Evolutionary conservation across 2,888 invertebrate species (phyloP), one percentile per base, ranked within the genome.

Genomic region (Glaucopsyche alexis): DNA sequence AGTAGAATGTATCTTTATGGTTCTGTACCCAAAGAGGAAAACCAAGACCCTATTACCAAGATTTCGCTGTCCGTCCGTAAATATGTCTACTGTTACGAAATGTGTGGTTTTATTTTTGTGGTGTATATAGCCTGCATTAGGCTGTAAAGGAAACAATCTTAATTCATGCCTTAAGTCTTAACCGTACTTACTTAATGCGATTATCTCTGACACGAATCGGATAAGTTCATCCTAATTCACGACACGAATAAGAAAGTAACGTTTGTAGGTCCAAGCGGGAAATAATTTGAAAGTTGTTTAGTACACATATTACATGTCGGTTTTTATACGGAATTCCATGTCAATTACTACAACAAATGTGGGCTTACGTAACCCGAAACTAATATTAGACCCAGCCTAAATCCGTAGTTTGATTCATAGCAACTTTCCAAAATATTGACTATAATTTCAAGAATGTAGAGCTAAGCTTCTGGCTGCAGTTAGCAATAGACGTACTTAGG

Each of bases 211-310:
- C 45, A 45, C 45, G 13, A 69, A 74, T 52, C 47, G 71, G 74
- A 76, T 75, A 71, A 75, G 71, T 65, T 71, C 16, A 71, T 74
- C 67, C 42, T 11, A 13, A 77, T 77, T 76, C 76, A 29, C n/a
- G 49, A 66, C 77, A 77, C 76, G 77, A 71, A 74, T 72, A 72
- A 71, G 77, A 77, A 77, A 77, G 77, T 73, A 69, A 74, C 65
- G 14, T 40, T 60, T 60, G 11, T 19, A 29, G 13, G 42, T 66
- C 29, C 14, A 19, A 42, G 7, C 64, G 42, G 40, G 42, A 11
- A 16, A 67, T 67, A 42, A 67, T 67, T 67, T 67, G 67, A 67
- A 67, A 67, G 67, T 67, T 67, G 67, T 67, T 60, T 60, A 45
- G 42, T 67, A 67, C 67, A 67, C 19, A 45, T 67, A 60, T 29